phyloP scores from a whole-genome alignment of 2,113 vertebrate genomes.

The Lates calcarifer region DNA sequence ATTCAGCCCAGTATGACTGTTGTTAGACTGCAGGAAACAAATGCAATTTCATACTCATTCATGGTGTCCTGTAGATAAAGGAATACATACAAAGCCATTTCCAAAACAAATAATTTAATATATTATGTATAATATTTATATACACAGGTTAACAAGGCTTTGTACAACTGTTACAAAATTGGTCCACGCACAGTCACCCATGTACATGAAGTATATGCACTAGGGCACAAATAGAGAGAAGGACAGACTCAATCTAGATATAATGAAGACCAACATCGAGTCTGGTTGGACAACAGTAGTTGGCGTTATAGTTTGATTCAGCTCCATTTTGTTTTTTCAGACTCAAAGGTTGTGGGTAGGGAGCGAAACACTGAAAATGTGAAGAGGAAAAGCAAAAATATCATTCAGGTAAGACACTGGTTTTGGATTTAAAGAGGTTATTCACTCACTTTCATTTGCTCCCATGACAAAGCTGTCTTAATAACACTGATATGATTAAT shows the following conservation, averaged over 20 bases:
- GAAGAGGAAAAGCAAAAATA: conserved; percentile 37
- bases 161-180: conserved; percentile 85
- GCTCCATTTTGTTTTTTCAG: conserved; percentile 38
- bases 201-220: conserved; percentile 63
- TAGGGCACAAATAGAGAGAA: conserved; percentile 50
- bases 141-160: conserved; percentile 83
- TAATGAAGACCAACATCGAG: conserved; percentile 40
- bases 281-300: conserved; percentile 15
- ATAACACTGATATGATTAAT: conserved; percentile 55
- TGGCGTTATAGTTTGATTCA: conserved; percentile 41
- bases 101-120: conserved; percentile 84
- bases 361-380: conserved; percentile 18
- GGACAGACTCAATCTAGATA: conserved; percentile 37
- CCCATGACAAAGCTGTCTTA: conserved; percentile 16
- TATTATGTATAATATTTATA: conserved; percentile 79
- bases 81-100: conserved; percentile 28
- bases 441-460: conserved; percentile 5
- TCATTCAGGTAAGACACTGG: conserved; percentile 52
- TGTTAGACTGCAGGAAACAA: background rate
- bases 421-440: conserved; percentile 33
- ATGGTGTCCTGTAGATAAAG: background rate
- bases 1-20: no score
- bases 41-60: background rate
- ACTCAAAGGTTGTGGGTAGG: background rate
- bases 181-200: conserved; percentile 73